Conservation (phyloP, 2,888 invertebrate species). For the Eledone cirrhosa region DNA sequence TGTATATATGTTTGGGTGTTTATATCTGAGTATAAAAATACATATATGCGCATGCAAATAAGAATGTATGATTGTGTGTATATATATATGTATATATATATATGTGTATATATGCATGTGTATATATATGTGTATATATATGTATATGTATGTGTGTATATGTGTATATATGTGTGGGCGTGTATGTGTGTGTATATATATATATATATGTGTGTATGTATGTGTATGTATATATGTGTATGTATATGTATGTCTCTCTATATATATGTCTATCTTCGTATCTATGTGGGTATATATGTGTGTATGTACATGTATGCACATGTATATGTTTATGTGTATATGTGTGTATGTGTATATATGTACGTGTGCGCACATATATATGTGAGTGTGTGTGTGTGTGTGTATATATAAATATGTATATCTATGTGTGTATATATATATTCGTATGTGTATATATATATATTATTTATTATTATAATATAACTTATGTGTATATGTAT, state of each 20-base stretch:
- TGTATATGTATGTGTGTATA: not conserved
- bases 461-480: not conserved
- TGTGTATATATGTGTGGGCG: not conserved
- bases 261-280: too few species aligned
- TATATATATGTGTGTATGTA: not conserved
- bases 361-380: not conserved
- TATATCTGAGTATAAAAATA: too few species aligned
- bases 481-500: not conserved
- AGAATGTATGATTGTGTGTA: not conserved
- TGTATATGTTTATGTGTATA: not conserved
- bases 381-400: not conserved
- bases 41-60: too few species aligned
- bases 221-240: not conserved
- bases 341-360: not conserved
- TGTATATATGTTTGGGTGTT: not conserved
- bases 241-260: too few species aligned
- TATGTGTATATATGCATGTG: not conserved
- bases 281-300: not conserved
- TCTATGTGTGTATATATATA: not conserved
- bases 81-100: not conserved
- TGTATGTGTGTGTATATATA: not conserved
- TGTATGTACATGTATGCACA: not conserved
- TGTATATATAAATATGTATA: not conserved
- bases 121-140: not conserved
- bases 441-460: not conserved